Conservation (phyloP, 1,140 invertebrate species). For the Coelopa frigida region DNA sequence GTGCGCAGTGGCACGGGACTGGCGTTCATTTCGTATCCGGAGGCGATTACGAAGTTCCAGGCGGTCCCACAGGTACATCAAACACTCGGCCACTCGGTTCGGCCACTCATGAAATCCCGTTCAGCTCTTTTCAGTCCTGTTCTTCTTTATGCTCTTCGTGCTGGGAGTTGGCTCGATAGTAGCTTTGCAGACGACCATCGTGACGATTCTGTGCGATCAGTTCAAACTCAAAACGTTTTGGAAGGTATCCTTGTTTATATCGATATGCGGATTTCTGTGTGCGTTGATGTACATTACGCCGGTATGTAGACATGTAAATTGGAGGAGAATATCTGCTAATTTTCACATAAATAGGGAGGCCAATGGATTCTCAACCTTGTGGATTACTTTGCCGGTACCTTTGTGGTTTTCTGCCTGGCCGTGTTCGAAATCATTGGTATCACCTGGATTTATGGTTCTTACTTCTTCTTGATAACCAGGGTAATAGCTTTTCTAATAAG, state of each 20-base stretch:
- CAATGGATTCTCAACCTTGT: slow-evolving; percentile 73
- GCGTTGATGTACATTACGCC: slow-evolving; percentile 67
- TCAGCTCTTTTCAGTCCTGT: slow-evolving; percentile 77
- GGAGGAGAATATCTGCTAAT: not conserved
- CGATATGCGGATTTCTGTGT: slow-evolving; percentile 52
- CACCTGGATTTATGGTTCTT: slow-evolving; percentile 62
- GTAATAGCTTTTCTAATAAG: slow-evolving; percentile 30
- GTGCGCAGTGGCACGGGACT: slow-evolving; percentile 59
- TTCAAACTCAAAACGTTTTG: slow-evolving; percentile 54
- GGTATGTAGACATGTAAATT: slow-evolving; percentile 1
- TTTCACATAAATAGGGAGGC: slow-evolving; percentile 50
- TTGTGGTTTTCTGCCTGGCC: slow-evolving; percentile 63
- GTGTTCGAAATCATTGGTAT: slow-evolving; percentile 60
- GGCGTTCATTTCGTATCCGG: slow-evolving; percentile 79
- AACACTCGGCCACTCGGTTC: slow-evolving; percentile 40
- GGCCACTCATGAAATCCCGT: slow-evolving; percentile 31
- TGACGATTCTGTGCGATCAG: slow-evolving; percentile 58
- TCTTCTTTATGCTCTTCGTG: slow-evolving; percentile 78
- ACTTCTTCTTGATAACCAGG: not conserved
- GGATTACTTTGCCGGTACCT: slow-evolving; percentile 73
- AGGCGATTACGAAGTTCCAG: slow-evolving; percentile 71
- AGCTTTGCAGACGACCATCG: slow-evolving; percentile 54
- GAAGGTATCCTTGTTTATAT: slow-evolving; percentile 51
- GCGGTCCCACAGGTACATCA: slow-evolving; percentile 57
- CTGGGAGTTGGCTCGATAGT: slow-evolving; percentile 65